Base-by-base conservation (phyloP, 2,113 vertebrate genomes). In the Taurulus bubalis region DNA sequence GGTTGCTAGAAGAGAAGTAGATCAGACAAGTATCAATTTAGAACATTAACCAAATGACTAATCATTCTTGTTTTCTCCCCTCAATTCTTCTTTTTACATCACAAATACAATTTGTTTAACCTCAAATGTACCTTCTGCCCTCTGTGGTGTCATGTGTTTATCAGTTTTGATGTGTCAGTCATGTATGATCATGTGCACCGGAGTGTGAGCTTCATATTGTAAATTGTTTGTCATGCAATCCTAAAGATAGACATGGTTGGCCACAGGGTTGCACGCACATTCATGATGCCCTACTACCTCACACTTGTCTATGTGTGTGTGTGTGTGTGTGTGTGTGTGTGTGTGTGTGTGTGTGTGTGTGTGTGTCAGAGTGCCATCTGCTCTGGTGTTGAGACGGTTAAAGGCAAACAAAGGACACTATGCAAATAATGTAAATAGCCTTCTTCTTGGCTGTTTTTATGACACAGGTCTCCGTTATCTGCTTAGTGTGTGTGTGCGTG, bases 401-500 rank as follows among this genome's bases (percentile, higher is more conserved):
- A 91, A 85, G 80, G 80, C 91, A 94, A 93, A 95, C 86, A 94
- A 93, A 92, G 89, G 88, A 86, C 75, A 86, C 87, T 88, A 90
- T 89, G 89, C 84, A 91, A 91, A 92, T 90, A 84, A 94, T 89
- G 88, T 92, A 93, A 94, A 92, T 91, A 91, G 87, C 83, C 89
- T 79, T 89, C 83, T 85, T 67, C 65, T 83, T 79, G 80, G 63
- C 86, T 78, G 85, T 88, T 82, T 94, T 91, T 18, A 53, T 36
- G 47, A 69, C 47, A 69, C 28, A 69, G 34, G 67, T 94, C 92
- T 89, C 74, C 75, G 82, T 85, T 90, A 83, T 93, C 76, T 77
- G 69, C 10, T 14, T 16, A 15, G 34, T 55, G 73, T n/a, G 42
- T 40, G 51, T 49, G 59, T 55, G 74, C 18, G 65, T 62, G 64